phyloP scores from a whole-genome alignment of 2,113 vertebrate genomes.

The Pheucticus melanocephalus region DNA sequence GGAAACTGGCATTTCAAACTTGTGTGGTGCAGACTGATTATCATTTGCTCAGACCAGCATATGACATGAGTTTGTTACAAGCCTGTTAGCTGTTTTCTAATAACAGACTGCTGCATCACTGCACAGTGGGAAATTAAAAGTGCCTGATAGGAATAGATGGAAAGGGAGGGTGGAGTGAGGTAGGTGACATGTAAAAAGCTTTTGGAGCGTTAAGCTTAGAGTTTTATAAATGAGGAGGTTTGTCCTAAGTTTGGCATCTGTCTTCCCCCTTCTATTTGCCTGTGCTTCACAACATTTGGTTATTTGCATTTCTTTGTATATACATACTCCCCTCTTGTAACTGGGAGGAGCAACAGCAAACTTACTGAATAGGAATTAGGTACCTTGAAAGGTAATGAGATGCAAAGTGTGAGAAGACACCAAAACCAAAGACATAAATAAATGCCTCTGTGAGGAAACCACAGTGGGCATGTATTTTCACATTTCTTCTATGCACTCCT shows the following conservation, averaged over 20 bases:
- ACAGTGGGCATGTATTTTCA: background rate
- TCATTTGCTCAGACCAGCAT: background rate
- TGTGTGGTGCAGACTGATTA: background rate
- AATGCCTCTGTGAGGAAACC: background rate
- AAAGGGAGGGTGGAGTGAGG: background rate
- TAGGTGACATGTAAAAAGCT: background rate
- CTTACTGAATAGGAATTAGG: background rate
- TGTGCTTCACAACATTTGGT: background rate
- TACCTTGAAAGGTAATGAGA: background rate
- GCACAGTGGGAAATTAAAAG: slow-evolving; percentile 26
- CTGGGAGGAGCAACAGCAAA: background rate
- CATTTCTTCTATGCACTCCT: background rate
- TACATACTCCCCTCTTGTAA: background rate
- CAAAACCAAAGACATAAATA: background rate
- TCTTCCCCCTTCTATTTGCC: background rate
- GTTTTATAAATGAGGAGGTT: background rate
- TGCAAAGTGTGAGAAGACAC: background rate
- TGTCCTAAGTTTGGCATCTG: background rate
- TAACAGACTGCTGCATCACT: slow-evolving; percentile 3
- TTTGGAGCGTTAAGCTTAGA: background rate
- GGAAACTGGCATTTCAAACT: background rate
- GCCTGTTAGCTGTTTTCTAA: slow-evolving; percentile 11
- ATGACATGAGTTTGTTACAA: background rate
- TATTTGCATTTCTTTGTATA: background rate
- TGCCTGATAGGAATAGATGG: background rate